Base-by-base conservation (phyloP, 2,888 invertebrate species). In the Standfussiana lucernea region DNA sequence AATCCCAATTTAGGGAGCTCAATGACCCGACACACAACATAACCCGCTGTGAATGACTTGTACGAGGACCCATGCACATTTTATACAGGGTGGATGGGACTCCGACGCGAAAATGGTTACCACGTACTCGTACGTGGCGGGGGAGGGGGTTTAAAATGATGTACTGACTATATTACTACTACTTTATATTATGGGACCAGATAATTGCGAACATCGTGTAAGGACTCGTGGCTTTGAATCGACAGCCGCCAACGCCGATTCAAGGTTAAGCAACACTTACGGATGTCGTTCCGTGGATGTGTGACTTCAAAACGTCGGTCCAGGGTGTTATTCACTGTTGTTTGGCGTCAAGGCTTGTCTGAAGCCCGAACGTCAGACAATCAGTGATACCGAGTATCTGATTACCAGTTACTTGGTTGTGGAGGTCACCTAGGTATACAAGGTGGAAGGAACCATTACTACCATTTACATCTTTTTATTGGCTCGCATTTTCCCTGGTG, bases 1-100 rank as follows among this genome's bases (percentile, higher is more conserved):
- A 53, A 32, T 40, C 18, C 11, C 13, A 72, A 42, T 71, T 71
- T 50, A 13, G 24, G 18, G 11, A 71, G 71, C 71, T 53, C 71
- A 71, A 42, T 18, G 53, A 72, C 71, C 71, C 50, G 28, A 37
- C 47, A 32, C 21, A 4, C 21, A 21, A 21, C 11, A 10, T 3
- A 50, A 15, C 15, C 50, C 24, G 10, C 50, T 59, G 13, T 53
- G 50, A 3, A 28, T 53, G 53, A 28, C 13, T 53, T 53, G 53
- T 53, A 28, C 28, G 53, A n/a, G 53, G 53, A 13, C 28, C 28
- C 28, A 56, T 56, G 15, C 28, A 56, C n/a, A n/a, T 53, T 56
- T 1, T 37, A 37, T 37, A n/a, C n/a, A n/a, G n/a, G n/a, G n/a
- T n/a, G n/a, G n/a, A n/a, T n/a, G n/a, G n/a, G n/a, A n/a, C n/a